These are phyloP conservation scores for Eristalinus sepulchralis DNA, from an alignment of 2,888 invertebrate species.

Conservation along the genomic window DNA sequence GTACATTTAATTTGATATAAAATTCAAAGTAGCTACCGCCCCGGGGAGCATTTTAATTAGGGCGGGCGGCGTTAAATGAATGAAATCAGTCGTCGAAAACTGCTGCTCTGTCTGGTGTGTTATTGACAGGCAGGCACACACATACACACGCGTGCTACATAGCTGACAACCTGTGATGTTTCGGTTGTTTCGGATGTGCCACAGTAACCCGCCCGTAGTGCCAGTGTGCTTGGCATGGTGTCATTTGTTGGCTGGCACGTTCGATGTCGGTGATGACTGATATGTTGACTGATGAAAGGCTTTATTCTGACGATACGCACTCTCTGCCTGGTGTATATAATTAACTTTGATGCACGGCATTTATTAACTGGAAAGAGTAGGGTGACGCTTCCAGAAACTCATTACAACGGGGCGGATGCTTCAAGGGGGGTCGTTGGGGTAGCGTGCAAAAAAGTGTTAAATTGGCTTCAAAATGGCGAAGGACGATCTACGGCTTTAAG, in stretches of 20 bases:
- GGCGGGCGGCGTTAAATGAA: slow-evolving; percentile 41
- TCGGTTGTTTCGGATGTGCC: neutral
- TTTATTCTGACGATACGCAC: slow-evolving; percentile 13
- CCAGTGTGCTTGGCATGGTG: neutral
- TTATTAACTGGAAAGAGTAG: slow-evolving; percentile 37
- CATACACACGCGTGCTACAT: neutral
- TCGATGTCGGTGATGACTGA: slow-evolving; percentile 36
- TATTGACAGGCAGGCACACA: slow-evolving; percentile 13
- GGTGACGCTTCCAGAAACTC: slow-evolving; percentile 15
- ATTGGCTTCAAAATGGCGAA: neutral
- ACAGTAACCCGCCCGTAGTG: neutral
- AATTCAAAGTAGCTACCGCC: slow-evolving; percentile 66
- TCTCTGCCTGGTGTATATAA: slow-evolving; percentile 30
- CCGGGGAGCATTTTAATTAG: slow-evolving; percentile 63
- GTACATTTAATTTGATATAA: slow-evolving; percentile 70
- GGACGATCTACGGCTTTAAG: neutral
- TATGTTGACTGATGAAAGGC: slow-evolving; percentile 59
- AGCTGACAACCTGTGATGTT: neutral
- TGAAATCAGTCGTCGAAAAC: slow-evolving; percentile 34
- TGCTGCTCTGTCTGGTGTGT: slow-evolving; percentile 19
- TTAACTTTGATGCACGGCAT: slow-evolving; percentile 56
- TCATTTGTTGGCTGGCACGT: neutral
- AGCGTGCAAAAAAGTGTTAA: neutral
- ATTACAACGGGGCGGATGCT: neutral
- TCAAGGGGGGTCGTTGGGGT: neutral